Conservation (phyloP, 2,797 vertebrate species). For the Setipinna tenuifilis region DNA sequence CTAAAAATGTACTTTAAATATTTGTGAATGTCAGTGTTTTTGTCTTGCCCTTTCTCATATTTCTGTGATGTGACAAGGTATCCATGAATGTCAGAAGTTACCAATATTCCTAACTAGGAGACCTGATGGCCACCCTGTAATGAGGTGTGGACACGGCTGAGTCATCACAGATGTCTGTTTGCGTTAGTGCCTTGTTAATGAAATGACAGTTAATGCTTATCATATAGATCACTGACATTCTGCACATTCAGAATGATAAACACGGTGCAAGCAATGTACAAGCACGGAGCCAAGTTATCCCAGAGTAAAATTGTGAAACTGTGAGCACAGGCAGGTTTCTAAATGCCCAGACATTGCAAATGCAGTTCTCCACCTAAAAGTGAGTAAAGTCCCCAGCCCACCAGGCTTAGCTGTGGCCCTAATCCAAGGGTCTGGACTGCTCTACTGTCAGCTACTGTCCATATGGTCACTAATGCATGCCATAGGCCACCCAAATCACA, state of each 20-base stretch:
- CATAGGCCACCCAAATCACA: no score
- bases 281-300: not conserved
- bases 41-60: not conserved
- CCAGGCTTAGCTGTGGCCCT: no score
- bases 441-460: not conserved
- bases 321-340: not conserved
- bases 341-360: no score
- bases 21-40: not conserved
- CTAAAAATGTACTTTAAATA: not conserved
- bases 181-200: not conserved
- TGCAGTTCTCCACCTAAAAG: no score
- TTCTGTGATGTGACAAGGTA: not conserved
- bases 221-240: not conserved
- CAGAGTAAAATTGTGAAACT: not conserved
- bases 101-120: not conserved
- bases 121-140: not conserved
- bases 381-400: no score
- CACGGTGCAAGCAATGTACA: not conserved
- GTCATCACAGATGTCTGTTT: not conserved
- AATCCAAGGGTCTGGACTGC: not conserved
- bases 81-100: not conserved
- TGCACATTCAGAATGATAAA: not conserved
- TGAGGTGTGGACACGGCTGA: not conserved
- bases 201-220: not conserved
- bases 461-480: not conserved